Evolutionary conservation across 1,140 invertebrate genomes (phyloP).

Genomic region (Cepaea nemoralis): DNA sequence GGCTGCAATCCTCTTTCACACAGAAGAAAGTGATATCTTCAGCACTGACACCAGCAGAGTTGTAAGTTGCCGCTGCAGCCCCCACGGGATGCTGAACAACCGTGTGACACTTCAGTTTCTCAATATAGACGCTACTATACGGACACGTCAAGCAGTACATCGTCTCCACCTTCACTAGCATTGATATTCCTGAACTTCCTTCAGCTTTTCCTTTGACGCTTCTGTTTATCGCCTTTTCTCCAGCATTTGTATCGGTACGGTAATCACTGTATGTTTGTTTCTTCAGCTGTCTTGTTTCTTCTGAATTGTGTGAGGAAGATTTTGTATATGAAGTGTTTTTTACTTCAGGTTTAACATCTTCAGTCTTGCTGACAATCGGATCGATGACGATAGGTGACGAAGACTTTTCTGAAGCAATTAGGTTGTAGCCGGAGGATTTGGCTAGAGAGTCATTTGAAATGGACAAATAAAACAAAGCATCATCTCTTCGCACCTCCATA

Average conservation of each 20-base stretch:
- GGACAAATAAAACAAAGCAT: slow-evolving; percentile 26
- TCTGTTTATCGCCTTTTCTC: neutral
- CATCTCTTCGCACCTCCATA: slow-evolving; percentile 9
- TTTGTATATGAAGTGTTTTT: neutral
- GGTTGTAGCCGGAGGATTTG: neutral
- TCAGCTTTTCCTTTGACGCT: neutral
- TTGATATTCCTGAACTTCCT: neutral
- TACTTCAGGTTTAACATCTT: slow-evolving; percentile 29
- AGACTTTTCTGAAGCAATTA: neutral
- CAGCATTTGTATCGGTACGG: neutral
- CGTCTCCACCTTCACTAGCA: slow-evolving; percentile 32
- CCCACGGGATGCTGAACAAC: slow-evolving; percentile 31
- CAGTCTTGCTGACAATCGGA: neutral
- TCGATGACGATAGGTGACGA: slow-evolving; percentile 14
- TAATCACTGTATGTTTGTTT: too few relatives aligned
- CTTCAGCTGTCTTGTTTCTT: neutral
- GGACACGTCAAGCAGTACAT: slow-evolving; percentile 37
- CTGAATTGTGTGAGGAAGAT: neutral
- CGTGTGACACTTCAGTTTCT: slow-evolving; percentile 39
- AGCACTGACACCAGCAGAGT: neutral
- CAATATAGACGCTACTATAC: slow-evolving; percentile 34
- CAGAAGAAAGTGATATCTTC: slow-evolving; percentile 38
- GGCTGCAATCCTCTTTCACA: slow-evolving; percentile 26
- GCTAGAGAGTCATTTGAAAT: neutral
- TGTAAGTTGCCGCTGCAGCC: slow-evolving; percentile 19